Evolutionary conservation across 2,113 vertebrate species (phyloP).

Genomic region (Canis aureus): DNA sequence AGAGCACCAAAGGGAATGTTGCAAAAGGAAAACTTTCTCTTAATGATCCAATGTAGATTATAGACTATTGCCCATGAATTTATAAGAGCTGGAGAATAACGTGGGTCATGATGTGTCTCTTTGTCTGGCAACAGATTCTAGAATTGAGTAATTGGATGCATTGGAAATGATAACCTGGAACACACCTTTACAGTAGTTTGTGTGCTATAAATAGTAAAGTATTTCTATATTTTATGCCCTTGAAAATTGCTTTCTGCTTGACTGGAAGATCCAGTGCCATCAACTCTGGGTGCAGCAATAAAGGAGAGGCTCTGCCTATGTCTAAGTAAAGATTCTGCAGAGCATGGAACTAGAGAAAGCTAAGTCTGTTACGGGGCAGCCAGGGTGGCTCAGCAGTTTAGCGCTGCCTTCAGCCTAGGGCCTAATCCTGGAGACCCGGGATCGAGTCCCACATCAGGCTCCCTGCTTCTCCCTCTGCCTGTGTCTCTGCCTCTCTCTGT

Average conservation of each 20-base stretch:
- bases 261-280: neutral
- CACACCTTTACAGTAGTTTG: neutral
- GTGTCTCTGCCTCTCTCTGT: too few species aligned
- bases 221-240: slow-evolving; percentile 6
- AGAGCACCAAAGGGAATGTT: slow-evolving; percentile 15
- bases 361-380: neutral
- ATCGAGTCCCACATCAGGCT: too few species aligned
- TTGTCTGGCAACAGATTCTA: slow-evolving; percentile 3
- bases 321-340: slow-evolving; percentile 5
- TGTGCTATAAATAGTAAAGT: slow-evolving; percentile 25
- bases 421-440: too few species aligned
- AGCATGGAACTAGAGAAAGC: slow-evolving; percentile 3
- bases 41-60: neutral
- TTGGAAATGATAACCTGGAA: slow-evolving; percentile 24
- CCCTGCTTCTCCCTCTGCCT: too few species aligned
- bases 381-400: too few species aligned
- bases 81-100: slow-evolving; percentile 8
- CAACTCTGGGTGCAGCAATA: neutral
- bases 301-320: neutral
- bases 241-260: slow-evolving; percentile 29
- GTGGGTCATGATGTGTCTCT: neutral
- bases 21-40: neutral
- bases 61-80: neutral
- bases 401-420: too few species aligned
- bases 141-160: slow-evolving; percentile 37